Evolutionary conservation across 1,140 invertebrate species (phyloP).

Genomic region (Heliconius nattereri): DNA sequence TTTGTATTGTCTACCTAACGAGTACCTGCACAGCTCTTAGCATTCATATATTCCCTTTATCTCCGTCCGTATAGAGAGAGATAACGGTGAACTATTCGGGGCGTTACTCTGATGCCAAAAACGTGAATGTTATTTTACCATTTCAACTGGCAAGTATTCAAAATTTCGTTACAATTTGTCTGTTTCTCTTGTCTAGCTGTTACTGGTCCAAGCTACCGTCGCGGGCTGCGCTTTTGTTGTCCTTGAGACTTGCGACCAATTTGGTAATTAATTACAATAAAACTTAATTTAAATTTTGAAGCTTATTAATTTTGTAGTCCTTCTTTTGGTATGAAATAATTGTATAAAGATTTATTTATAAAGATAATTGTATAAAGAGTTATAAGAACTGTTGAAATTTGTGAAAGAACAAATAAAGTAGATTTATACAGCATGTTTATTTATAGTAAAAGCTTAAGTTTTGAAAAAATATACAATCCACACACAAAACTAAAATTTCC

Average conservation of each 20-base stretch:
- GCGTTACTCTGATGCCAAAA: slow-evolving; percentile 33
- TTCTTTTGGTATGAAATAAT: background rate
- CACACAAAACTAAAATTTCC: too few species aligned
- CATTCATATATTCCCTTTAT: slow-evolving; percentile 28
- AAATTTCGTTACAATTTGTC: slow-evolving; percentile 31
- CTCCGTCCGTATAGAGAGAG: slow-evolving; percentile 17
- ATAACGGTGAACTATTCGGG: slow-evolving; percentile 21
- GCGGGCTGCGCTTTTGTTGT: slow-evolving; percentile 12
- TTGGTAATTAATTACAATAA: background rate
- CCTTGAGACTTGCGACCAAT: background rate
- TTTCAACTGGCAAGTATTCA: slow-evolving; percentile 39
- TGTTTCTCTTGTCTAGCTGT: slow-evolving; percentile 11
- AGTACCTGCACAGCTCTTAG: slow-evolving; percentile 17
- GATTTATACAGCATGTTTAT: background rate
- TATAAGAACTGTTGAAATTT: background rate
- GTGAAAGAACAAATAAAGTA: too few species aligned
- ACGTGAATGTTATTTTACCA: slow-evolving; percentile 34
- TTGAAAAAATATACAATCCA: background rate
- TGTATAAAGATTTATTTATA: too few species aligned
- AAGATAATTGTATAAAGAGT: too few species aligned
- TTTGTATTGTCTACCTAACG: background rate
- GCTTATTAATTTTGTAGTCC: background rate
- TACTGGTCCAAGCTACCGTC: slow-evolving; percentile 11
- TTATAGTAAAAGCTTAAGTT: background rate
- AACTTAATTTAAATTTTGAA: background rate